These are phyloP conservation scores for Drosophila subpulchrella DNA, from an alignment of 1,140 invertebrate species.

Conservation along the genomic window DNA sequence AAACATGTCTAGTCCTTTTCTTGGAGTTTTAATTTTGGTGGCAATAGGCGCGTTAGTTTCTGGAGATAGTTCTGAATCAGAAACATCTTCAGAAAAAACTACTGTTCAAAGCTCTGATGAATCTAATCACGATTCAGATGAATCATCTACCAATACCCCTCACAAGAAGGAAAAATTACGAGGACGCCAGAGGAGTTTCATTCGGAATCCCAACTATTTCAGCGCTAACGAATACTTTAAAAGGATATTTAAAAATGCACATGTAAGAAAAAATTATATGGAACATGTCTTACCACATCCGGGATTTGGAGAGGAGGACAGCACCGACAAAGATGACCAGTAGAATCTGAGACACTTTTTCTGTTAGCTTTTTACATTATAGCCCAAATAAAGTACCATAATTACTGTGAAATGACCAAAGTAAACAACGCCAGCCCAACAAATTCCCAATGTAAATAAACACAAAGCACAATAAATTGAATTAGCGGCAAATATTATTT, in stretches of 20 bases:
- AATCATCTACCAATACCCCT: not conserved
- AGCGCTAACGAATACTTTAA: not conserved
- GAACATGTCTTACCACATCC: not conserved
- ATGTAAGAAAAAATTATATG: too few relatives aligned
- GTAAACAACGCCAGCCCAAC: slow-evolving; percentile 19
- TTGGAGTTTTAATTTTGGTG: not conserved
- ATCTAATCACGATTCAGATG: too few relatives aligned
- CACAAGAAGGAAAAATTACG: not conserved
- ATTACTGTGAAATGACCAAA: slow-evolving; percentile 55
- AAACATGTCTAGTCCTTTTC: not conserved
- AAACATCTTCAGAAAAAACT: too few relatives aligned
- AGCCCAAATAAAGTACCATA: slow-evolving; percentile 33
- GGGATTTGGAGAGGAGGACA: not conserved
- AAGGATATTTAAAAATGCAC: not conserved
- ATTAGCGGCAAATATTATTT: slow-evolving; percentile 60
- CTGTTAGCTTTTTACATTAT: slow-evolving; percentile 28
- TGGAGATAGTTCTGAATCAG: not conserved
- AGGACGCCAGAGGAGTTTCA: slow-evolving; percentile 14
- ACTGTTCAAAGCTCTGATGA: too few relatives aligned
- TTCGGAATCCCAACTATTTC: slow-evolving; percentile 43
- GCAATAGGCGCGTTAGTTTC: not conserved
- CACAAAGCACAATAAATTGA: slow-evolving; percentile 63
- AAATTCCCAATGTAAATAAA: slow-evolving; percentile 64
- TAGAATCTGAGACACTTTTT: not conserved
- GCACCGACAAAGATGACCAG: not conserved